Evolutionary conservation across 2,113 vertebrate species (phyloP).

Genomic region (Lathamus discolor): DNA sequence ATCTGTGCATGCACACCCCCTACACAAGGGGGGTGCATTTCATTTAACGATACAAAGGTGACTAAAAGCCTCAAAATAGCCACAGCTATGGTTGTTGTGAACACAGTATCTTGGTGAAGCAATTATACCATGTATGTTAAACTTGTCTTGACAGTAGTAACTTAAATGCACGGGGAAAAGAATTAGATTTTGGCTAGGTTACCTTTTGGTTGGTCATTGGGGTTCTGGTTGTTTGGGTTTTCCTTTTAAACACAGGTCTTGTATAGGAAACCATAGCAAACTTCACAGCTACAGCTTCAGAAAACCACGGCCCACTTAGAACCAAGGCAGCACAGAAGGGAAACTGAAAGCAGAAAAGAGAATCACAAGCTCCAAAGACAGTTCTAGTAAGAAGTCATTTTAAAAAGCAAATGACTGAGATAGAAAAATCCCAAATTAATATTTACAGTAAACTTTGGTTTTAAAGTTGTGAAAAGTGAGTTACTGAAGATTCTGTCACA

Average conservation of each 20-base stretch:
- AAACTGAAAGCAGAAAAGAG: constrained; percentile 57
- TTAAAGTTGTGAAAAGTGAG: constrained; percentile 32
- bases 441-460: constrained; percentile 57
- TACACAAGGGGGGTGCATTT: background rate
- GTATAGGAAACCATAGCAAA: constrained; percentile 16
- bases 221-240: background rate
- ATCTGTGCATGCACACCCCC: background rate
- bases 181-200: background rate
- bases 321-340: constrained; percentile 7
- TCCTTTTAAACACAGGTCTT: background rate
- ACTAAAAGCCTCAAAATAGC: background rate
- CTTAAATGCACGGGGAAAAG: background rate
- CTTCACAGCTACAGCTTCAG: constrained; percentile 40
- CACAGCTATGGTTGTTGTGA: background rate
- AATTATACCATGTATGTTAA: background rate
- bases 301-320: constrained; percentile 44
- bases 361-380: constrained; percentile 40
- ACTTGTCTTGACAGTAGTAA: background rate
- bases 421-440: constrained; percentile 49
- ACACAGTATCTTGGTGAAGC: background rate
- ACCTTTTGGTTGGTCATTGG: background rate
- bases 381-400: constrained; percentile 52
- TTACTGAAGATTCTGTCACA: constrained; percentile 32
- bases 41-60: background rate
- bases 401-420: constrained; percentile 40